A percentile compares a stretch with the other conserved stretches of the same genome.
Evolutionary conservation across 2,888 invertebrate genomes (phyloP).

Genomic region (Eledona agricola): DNA sequence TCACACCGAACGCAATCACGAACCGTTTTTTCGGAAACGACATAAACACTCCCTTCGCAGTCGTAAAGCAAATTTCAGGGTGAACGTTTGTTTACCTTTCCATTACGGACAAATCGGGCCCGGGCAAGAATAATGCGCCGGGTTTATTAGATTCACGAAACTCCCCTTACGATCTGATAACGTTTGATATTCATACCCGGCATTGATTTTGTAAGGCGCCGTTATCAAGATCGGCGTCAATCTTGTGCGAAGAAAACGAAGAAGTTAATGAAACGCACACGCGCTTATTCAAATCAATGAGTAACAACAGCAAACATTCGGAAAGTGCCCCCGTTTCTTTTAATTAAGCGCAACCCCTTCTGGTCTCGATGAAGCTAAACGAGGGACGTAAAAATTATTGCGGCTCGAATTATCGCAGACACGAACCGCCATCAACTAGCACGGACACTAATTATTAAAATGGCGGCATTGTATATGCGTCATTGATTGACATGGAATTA

Average conservation of each 20-base stretch:
- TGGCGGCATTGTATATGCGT: neutral
- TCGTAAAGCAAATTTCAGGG: slow-evolving; percentile 26
- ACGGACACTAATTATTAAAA: slow-evolving; percentile 5
- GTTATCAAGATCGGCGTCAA: slow-evolving; percentile 52
- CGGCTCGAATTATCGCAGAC: neutral
- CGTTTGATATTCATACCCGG: slow-evolving; percentile 51
- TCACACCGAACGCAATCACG: slow-evolving; percentile 54
- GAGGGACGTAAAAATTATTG: neutral
- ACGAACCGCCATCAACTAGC: slow-evolving; percentile 2
- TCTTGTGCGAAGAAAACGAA: slow-evolving; percentile 37
- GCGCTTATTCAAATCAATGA: slow-evolving; percentile 35
- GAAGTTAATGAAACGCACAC: slow-evolving; percentile 25
- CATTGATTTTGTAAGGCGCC: slow-evolving; percentile 50
- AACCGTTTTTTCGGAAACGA: slow-evolving; percentile 41
- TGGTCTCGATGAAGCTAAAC: slow-evolving; percentile 15
- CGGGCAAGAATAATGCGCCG: slow-evolving; percentile 11
- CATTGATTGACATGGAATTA: no score
- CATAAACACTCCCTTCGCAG: slow-evolving; percentile 34
- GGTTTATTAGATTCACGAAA: slow-evolving; percentile 25
- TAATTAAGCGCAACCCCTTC: slow-evolving; percentile 19
- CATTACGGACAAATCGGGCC: slow-evolving; percentile 16
- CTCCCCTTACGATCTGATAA: slow-evolving; percentile 43
- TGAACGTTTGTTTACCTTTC: slow-evolving; percentile 17
- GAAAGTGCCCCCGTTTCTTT: slow-evolving; percentile 16
- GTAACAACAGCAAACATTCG: slow-evolving; percentile 10